These are phyloP conservation scores for Eospalax fontanierii DNA, from an alignment of 2,797 vertebrate species.

Conservation along the genomic window DNA sequence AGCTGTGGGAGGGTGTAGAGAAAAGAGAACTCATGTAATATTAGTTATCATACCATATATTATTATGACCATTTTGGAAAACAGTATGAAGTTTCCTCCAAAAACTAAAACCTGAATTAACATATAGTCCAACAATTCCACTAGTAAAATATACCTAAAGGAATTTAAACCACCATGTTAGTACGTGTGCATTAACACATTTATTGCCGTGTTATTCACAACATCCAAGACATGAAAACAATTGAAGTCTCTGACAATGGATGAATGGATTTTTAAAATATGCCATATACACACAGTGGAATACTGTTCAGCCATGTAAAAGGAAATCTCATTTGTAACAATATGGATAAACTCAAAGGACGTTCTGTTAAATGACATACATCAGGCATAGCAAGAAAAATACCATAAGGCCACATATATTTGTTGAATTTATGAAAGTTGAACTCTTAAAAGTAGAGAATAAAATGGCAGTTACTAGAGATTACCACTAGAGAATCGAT, in stretches of 20 bases:
- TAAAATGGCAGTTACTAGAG: background rate
- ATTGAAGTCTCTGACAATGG: background rate
- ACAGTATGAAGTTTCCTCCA: background rate
- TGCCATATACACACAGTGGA: background rate
- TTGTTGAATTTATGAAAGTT: background rate
- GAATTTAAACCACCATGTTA: background rate
- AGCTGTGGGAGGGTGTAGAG: background rate
- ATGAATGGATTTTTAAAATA: background rate
- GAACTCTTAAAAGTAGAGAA: background rate
- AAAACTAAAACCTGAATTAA: background rate
- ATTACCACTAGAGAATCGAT: background rate
- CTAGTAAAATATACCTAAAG: no score
- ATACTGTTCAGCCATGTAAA: background rate
- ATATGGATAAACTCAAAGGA: background rate
- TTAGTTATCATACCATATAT: background rate
- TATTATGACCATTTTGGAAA: background rate
- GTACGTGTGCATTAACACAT: background rate
- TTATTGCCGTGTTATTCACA: background rate
- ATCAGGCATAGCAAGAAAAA: no score
- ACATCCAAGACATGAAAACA: background rate
- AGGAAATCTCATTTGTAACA: background rate
- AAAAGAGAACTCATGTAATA: background rate
- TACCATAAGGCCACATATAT: background rate
- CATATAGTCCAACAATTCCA: background rate
- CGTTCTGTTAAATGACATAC: background rate